phyloP scores from a whole-genome alignment of 2,113 vertebrate species.

The Ornithorhynchus anatinus region DNA sequence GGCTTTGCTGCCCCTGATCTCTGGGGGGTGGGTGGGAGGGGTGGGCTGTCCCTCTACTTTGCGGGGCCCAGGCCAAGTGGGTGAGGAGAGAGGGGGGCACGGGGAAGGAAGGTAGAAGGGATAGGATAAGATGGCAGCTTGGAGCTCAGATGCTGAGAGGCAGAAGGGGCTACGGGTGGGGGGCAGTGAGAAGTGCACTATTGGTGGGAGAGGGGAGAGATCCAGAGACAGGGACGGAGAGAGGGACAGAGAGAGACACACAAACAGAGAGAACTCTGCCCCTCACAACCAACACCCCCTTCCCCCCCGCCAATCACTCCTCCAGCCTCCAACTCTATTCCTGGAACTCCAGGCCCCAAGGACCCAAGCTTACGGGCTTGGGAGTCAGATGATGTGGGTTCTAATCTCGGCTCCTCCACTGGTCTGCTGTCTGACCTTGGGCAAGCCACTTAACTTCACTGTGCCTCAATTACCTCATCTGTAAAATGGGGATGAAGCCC shows the following conservation, averaged over 20 bases:
- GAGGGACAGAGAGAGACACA: too few relatives aligned
- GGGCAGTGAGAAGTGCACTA: too few relatives aligned
- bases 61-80: not conserved
- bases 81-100: slow-evolving; percentile 61
- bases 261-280: too few relatives aligned
- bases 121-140: slow-evolving; percentile 53
- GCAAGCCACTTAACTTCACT: too few relatives aligned
- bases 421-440: not conserved
- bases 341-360: slow-evolving; percentile 15
- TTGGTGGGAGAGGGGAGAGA: too few relatives aligned
- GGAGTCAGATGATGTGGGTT: slow-evolving; percentile 35
- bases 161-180: slow-evolving; percentile 4
- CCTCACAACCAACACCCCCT: accelerated
- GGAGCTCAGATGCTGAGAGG: slow-evolving; percentile 35
- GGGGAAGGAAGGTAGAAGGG: slow-evolving; percentile 50
- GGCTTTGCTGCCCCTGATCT: too few relatives aligned
- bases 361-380: not conserved
- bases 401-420: slow-evolving; percentile 16
- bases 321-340: slow-evolving; percentile 2
- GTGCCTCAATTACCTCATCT: too few relatives aligned
- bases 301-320: not conserved
- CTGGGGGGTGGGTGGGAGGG: not conserved
- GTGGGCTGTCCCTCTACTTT: not conserved
- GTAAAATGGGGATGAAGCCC: too few relatives aligned
- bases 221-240: too few relatives aligned